These are phyloP conservation scores for Psittacula echo DNA, from an alignment of 2,797 vertebrate genomes.

Conservation along the genomic window DNA sequence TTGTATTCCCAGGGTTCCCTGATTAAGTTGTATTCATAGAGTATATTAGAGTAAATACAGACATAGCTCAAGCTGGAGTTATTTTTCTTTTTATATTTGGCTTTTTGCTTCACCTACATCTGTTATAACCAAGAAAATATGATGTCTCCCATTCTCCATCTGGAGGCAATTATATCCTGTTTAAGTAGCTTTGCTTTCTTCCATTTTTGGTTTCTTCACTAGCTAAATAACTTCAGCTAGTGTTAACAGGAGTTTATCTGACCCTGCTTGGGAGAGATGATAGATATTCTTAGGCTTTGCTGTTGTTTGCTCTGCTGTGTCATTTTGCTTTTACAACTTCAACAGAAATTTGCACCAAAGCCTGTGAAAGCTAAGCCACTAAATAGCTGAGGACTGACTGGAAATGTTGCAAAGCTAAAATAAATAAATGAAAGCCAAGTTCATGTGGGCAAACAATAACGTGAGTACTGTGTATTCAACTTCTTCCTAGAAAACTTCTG, in stretches of 20 bases:
- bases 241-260: background rate
- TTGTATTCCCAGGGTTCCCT: background rate
- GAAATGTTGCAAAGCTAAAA: slow-evolving; percentile 31
- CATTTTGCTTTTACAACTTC: slow-evolving; percentile 25
- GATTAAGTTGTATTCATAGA: background rate
- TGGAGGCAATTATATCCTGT: background rate
- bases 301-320: slow-evolving; percentile 26
- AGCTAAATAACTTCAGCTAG: background rate
- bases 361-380: background rate
- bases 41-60: background rate
- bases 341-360: slow-evolving; percentile 23
- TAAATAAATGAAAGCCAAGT: slow-evolving; percentile 7
- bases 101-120: background rate
- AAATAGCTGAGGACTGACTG: background rate
- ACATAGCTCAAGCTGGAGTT: background rate
- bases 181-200: background rate
- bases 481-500: background rate
- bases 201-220: background rate
- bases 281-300: background rate
- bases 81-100: background rate
- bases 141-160: background rate
- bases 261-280: background rate
- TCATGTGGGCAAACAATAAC: background rate
- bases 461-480: background rate
- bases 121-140: background rate